phyloP scores from a whole-genome alignment of 2,113 vertebrate species.

The Emydura subglobosa region DNA sequence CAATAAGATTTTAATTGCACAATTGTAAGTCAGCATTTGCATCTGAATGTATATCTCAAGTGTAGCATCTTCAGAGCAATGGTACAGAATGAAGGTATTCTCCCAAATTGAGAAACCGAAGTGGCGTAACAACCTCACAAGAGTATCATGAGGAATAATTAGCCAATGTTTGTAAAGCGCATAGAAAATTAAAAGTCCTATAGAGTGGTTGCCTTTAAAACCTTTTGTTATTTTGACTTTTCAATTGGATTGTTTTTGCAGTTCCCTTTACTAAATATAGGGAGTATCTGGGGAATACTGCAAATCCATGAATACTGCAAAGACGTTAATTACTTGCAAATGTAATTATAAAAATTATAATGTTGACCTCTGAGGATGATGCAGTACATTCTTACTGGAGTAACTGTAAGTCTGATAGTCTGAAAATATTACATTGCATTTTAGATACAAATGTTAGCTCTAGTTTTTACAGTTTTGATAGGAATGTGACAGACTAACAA shows the following conservation, averaged over 20 bases:
- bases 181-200: constrained; percentile 42
- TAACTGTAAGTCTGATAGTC: not conserved
- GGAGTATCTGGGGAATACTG: constrained; percentile 46
- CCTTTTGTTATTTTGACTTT: constrained; percentile 50
- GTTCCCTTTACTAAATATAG: constrained; percentile 30
- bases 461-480: not conserved
- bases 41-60: not conserved
- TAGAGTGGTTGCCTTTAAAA: constrained; percentile 35
- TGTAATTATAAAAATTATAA: constrained; percentile 61
- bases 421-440: not conserved
- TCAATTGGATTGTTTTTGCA: constrained; percentile 29
- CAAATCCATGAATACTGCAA: constrained; percentile 23
- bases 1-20: not conserved
- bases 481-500: not conserved
- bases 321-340: constrained; percentile 59
- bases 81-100: not conserved
- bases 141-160: constrained; percentile 39
- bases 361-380: constrained; percentile 23
- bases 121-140: not conserved
- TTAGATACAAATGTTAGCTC: not conserved
- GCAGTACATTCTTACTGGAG: not conserved
- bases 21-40: not conserved
- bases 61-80: not conserved
- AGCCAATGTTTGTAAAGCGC: constrained; percentile 40
- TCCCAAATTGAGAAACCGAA: not conserved